Conservation (phyloP, 2,888 invertebrate genomes). For the Bellardia pandia region DNA sequence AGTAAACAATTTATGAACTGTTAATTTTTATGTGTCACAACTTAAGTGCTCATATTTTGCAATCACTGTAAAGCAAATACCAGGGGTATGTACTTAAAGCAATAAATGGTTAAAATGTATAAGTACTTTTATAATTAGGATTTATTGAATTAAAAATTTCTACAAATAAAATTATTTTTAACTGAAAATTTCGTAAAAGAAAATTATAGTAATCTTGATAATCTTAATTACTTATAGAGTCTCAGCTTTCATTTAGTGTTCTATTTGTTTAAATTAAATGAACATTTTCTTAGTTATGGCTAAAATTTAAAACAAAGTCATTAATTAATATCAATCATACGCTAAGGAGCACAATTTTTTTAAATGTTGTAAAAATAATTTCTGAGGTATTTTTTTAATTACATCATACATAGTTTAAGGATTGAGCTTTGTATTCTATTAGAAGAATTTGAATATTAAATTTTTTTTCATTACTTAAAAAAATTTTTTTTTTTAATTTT, state of each 20-base stretch:
- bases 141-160: too few relatives aligned
- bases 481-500: background rate
- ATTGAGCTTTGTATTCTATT: background rate
- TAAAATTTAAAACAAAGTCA: too few relatives aligned
- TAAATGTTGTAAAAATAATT: too few relatives aligned
- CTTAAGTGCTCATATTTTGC: conserved; percentile 65
- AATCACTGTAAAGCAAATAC: conserved; percentile 26
- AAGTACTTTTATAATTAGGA: too few relatives aligned
- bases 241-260: background rate
- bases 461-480: background rate
- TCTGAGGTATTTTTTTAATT: too few relatives aligned
- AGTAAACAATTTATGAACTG: conserved; percentile 63
- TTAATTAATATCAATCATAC: conserved; percentile 9
- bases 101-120: too few relatives aligned
- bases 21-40: conserved; percentile 71
- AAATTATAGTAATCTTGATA: background rate
- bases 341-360: background rate
- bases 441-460: background rate
- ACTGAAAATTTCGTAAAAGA: background rate
- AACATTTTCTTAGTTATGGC: background rate
- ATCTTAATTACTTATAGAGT: background rate
- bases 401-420: too few relatives aligned
- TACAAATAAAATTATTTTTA: background rate
- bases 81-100: background rate
- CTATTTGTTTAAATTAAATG: background rate